Conservation (phyloP, 2,888 invertebrate species). For the Lasioglossum oenotherae region DNA sequence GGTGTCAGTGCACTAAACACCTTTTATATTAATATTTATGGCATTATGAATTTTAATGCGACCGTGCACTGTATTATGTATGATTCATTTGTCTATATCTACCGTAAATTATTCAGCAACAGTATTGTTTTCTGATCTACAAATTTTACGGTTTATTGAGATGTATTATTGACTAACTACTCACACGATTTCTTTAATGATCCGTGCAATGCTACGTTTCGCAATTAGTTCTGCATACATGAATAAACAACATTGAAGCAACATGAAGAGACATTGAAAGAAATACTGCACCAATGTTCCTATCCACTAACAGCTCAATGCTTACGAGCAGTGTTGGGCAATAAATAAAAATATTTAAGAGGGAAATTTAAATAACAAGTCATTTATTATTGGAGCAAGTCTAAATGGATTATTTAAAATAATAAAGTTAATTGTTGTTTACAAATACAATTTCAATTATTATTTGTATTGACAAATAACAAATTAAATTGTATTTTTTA, state of each 20-base stretch:
- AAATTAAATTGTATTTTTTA: no score
- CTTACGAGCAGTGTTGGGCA: background rate
- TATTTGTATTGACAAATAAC: no score
- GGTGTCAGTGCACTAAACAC: background rate
- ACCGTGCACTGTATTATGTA: background rate
- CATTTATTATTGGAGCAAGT: no score
- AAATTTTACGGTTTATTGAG: background rate
- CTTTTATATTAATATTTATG: slow-evolving; percentile 3
- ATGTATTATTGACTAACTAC: background rate
- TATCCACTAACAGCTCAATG: no score
- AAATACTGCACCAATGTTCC: background rate
- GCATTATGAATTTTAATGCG: background rate
- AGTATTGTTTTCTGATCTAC: background rate
- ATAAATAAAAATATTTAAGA: no score
- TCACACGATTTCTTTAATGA: background rate
- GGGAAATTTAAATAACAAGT: no score
- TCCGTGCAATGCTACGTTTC: no score
- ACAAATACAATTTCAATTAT: no score
- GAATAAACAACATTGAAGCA: background rate
- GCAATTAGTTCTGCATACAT: background rate
- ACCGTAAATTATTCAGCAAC: background rate
- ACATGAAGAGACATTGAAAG: background rate
- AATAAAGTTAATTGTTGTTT: no score
- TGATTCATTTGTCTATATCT: background rate
- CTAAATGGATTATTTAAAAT: no score